These are phyloP conservation scores for Knipowitschia caucasica DNA, from an alignment of 2,797 vertebrate species.

Conservation along the genomic window DNA sequence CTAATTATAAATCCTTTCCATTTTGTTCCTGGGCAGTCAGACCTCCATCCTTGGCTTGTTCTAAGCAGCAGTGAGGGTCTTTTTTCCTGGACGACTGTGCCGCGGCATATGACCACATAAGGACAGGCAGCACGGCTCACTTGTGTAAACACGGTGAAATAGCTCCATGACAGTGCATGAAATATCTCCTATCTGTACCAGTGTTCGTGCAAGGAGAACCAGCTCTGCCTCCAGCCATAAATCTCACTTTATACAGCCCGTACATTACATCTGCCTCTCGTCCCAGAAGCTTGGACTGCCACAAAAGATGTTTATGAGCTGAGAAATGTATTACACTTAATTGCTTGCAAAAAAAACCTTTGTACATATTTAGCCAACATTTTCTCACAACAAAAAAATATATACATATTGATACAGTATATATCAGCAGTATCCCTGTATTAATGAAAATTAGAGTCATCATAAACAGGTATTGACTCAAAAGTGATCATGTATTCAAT, in stretches of 20 bases:
- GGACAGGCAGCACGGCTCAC: constrained; percentile 66
- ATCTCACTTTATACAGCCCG: constrained; percentile 8
- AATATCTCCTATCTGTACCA: constrained; percentile 34
- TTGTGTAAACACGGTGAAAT: constrained; percentile 70
- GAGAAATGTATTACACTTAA: constrained; percentile 28
- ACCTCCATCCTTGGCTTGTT: constrained; percentile 48
- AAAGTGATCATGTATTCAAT: too few species aligned
- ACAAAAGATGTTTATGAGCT: constrained; percentile 36
- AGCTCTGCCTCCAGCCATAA: constrained; percentile 21
- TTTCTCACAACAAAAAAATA: too few species aligned
- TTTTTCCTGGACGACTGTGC: constrained; percentile 59
- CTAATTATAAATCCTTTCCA: neutral
- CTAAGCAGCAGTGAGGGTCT: constrained; percentile 53
- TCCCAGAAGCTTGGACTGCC: constrained; percentile 22
- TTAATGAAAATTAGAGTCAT: too few species aligned
- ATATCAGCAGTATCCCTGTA: too few species aligned
- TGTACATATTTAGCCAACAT: too few species aligned
- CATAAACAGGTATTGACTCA: too few species aligned
- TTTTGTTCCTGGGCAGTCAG: constrained; percentile 14
- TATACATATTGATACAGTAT: too few species aligned
- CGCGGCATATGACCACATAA: constrained; percentile 77
- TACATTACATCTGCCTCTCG: constrained; percentile 29
- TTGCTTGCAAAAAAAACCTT: too few species aligned
- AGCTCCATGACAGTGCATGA: constrained; percentile 46
- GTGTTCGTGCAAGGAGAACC: constrained; percentile 26